phyloP scores from a whole-genome alignment of 2,888 invertebrate species.

The Ommatoiulus sabulosus region DNA sequence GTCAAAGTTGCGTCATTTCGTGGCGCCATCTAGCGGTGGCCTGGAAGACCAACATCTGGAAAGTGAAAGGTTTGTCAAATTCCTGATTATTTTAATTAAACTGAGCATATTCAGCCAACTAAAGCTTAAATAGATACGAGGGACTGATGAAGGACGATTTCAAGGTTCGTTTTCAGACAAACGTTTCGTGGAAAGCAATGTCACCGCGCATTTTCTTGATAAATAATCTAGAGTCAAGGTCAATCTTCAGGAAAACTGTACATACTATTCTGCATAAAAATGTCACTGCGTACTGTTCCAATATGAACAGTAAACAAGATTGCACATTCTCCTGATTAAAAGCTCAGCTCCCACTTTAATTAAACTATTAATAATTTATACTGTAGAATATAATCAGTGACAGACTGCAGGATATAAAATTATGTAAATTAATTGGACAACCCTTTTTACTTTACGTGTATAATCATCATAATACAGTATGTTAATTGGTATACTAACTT shows the following conservation, averaged over 20 bases:
- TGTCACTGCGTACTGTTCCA: too few species aligned
- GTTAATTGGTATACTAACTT: too few species aligned
- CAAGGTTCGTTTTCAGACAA: neutral
- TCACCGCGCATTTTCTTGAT: neutral
- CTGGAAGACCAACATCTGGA: neutral
- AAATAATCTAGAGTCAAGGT: neutral
- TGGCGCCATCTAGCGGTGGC: neutral
- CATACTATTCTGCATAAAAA: neutral
- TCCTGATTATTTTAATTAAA: neutral
- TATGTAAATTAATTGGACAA: too few species aligned
- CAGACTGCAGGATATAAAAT: too few species aligned
- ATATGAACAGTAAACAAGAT: too few species aligned
- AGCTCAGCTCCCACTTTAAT: too few species aligned
- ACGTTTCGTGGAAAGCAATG: neutral
- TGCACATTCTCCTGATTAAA: too few species aligned
- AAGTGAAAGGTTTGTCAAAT: slow-evolving; percentile 37
- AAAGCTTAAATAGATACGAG: neutral
- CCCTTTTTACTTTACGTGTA: too few species aligned
- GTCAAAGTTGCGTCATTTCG: neutral
- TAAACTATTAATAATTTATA: too few species aligned
- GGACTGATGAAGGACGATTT: neutral
- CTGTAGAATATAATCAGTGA: too few species aligned
- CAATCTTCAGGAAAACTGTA: neutral
- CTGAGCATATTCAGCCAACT: neutral
- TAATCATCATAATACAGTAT: too few species aligned